Evolutionary conservation across 2,888 invertebrate species (phyloP).

Genomic region (Euphydryas editha): DNA sequence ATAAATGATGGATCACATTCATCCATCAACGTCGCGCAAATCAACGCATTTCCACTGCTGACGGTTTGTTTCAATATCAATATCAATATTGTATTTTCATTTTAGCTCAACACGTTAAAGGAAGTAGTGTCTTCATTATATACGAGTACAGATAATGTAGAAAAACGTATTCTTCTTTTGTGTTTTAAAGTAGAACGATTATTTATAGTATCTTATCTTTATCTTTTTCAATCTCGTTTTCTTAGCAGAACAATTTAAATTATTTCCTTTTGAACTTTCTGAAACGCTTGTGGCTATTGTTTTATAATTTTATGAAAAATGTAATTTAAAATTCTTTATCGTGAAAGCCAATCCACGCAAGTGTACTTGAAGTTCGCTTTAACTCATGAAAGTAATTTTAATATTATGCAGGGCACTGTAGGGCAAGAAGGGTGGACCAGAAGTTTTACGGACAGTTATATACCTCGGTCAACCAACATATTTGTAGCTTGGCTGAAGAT

Average conservation of each 20-base stretch:
- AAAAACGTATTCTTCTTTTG: neutral
- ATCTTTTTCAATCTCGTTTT: neutral
- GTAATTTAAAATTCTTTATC: neutral
- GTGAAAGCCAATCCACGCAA: neutral
- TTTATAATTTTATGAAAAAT: neutral
- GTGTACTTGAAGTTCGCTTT: neutral
- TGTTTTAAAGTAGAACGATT: neutral
- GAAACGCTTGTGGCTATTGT: neutral
- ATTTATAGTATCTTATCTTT: too few species aligned
- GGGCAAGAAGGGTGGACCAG: too few species aligned
- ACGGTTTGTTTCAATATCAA: slow-evolving; percentile 17
- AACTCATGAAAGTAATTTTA: too few species aligned
- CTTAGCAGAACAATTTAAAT: neutral
- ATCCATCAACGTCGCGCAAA: slow-evolving; percentile 74
- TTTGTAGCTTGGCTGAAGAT: too few species aligned
- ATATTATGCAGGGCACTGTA: too few species aligned
- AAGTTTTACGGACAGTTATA: too few species aligned
- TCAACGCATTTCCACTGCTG: slow-evolving; percentile 40
- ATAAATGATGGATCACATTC: slow-evolving; percentile 53
- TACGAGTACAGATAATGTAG: too few species aligned
- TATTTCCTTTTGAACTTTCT: neutral
- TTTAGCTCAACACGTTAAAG: neutral
- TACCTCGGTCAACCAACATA: too few species aligned
- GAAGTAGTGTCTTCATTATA: too few species aligned
- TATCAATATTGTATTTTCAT: neutral